These are phyloP conservation scores for Acanthurus tractus DNA, from an alignment of 2,797 vertebrate genomes.

Conservation along the genomic window DNA sequence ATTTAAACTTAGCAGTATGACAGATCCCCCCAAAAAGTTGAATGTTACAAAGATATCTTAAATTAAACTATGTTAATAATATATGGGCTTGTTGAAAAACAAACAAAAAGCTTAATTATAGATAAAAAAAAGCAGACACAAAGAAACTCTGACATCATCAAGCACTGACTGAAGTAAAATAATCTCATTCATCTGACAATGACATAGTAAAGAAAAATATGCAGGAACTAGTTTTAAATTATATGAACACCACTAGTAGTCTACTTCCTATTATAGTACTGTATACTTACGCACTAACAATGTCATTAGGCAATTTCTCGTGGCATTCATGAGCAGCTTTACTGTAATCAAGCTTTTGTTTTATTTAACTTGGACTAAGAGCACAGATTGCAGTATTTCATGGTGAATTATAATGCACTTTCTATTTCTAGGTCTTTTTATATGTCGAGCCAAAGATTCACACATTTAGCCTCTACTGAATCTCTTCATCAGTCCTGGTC, in stretches of 20 bases:
- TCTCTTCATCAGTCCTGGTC: constrained; percentile 49
- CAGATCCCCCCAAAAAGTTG: neutral
- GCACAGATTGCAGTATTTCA: constrained; percentile 48
- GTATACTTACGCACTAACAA: constrained; percentile 26
- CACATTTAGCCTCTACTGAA: constrained; percentile 48
- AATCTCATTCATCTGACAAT: constrained; percentile 35
- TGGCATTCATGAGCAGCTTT: constrained; percentile 37
- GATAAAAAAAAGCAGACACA: constrained; percentile 30
- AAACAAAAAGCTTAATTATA: neutral
- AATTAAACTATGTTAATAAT: neutral
- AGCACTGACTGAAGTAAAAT: constrained; percentile 34
- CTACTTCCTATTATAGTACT: constrained; percentile 63
- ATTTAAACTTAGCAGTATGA: neutral
- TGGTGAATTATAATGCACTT: constrained; percentile 38
- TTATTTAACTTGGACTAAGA: constrained; percentile 58
- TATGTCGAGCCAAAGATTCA: constrained; percentile 57
- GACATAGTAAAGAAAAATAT: constrained; percentile 47
- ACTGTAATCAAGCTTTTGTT: constrained; percentile 50
- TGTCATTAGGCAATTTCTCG: constrained; percentile 44
- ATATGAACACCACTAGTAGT: constrained; percentile 22
- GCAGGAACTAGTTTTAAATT: constrained; percentile 37
- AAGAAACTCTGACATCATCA: constrained; percentile 37
- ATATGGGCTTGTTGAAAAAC: neutral
- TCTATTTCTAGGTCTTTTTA: constrained; percentile 36
- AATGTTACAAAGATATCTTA: neutral